Evolutionary conservation across 2,113 vertebrate species (phyloP).

Genomic region (Burhinus bistriatus): DNA sequence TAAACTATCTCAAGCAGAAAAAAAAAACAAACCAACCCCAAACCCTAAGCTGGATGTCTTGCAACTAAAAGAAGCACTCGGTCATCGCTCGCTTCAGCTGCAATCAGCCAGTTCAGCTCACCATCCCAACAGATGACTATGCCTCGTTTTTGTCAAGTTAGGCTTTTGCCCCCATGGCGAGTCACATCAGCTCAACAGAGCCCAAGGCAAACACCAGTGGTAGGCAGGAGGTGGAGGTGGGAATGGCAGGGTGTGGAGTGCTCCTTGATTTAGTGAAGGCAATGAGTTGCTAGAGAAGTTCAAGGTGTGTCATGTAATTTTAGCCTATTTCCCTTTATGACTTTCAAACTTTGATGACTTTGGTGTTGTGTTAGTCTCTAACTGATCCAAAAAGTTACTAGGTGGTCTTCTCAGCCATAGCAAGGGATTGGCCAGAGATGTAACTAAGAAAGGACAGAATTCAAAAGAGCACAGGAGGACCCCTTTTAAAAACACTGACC

Average conservation of each 20-base stretch:
- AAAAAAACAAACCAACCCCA: background rate
- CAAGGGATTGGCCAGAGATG: background rate
- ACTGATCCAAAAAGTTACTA: background rate
- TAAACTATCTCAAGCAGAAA: background rate
- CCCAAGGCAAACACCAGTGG: background rate
- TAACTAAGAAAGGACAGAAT: background rate
- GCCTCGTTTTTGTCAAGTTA: background rate
- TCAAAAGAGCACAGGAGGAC: background rate
- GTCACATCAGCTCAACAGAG: background rate
- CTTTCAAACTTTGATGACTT: background rate
- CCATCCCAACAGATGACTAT: background rate
- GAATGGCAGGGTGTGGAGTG: background rate
- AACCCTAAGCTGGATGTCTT: background rate
- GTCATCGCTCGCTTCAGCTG: background rate
- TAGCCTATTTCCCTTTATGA: background rate
- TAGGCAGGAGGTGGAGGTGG: background rate
- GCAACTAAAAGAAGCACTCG: background rate
- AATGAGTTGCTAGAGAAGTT: background rate
- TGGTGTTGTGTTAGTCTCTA: background rate
- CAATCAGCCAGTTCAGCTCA: background rate
- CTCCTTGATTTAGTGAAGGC: background rate
- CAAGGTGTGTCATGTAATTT: background rate
- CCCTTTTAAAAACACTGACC: background rate
- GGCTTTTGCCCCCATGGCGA: rapidly evolving
- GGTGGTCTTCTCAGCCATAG: background rate